Conservation (phyloP, 30 jellyfish, hydroid and myxozoan genomes). For the Nemopilema nomurai region DNA sequence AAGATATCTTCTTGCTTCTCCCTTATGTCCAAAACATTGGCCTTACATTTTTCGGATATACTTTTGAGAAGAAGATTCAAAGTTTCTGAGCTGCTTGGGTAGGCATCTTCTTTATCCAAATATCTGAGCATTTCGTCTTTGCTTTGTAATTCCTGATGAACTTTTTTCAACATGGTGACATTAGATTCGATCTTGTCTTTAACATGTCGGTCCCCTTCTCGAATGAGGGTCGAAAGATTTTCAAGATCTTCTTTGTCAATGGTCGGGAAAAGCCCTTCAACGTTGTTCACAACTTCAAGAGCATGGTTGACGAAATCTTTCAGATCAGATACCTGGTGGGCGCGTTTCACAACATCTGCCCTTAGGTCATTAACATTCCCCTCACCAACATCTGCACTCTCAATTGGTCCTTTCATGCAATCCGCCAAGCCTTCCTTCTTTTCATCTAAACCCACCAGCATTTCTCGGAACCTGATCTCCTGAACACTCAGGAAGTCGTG, state of each 20-base stretch:
- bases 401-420: neutral
- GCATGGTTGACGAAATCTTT: neutral
- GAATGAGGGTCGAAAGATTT: neutral
- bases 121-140: neutral
- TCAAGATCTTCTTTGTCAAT: neutral
- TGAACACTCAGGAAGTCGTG: slow-evolving; percentile 27
- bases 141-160: neutral
- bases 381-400: neutral
- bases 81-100: neutral
- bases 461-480: slow-evolving; percentile 25
- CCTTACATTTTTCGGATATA: slow-evolving; percentile 1
- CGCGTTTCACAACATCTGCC: neutral
- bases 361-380: neutral
- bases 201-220: neutral
- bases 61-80: neutral
- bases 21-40: neutral
- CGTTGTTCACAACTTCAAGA: neutral
- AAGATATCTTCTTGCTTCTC: neutral
- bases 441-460: neutral
- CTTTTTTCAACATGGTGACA: neutral
- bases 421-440: neutral
- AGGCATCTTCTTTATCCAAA: neutral
- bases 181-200: neutral
- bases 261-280: neutral
- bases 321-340: neutral